These are phyloP conservation scores for Tribolium madens DNA, from an alignment of 1,140 invertebrate genomes.

Conservation along the genomic window DNA sequence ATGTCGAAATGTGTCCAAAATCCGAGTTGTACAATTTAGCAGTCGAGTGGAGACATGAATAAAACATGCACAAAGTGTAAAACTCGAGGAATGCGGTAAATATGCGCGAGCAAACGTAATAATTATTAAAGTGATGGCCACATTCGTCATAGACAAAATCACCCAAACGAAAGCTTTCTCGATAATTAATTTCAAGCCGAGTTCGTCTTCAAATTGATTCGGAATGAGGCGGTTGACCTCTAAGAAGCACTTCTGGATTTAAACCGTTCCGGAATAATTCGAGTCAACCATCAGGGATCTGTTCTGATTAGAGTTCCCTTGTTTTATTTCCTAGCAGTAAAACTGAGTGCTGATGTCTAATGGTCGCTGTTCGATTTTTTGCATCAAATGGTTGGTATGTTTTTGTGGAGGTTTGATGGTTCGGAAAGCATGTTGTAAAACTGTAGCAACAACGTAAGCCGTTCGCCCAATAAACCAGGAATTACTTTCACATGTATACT, in stretches of 20 bases:
- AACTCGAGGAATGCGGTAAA: conserved; percentile 8
- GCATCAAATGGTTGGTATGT: conserved; percentile 1
- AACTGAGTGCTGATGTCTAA: conserved; percentile 6
- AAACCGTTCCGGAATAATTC: background rate
- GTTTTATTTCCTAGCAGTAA: conserved; percentile 27
- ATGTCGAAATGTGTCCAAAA: background rate
- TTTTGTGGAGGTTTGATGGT: conserved; percentile 4
- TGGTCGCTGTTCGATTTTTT: conserved; percentile 14
- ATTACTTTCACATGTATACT: conserved; percentile 27
- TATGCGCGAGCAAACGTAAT: conserved; percentile 6
- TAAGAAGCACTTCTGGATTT: background rate
- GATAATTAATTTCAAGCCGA: conserved; percentile 4
- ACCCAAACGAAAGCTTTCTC: background rate
- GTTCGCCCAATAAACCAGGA: conserved; percentile 12
- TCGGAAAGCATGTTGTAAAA: conserved; percentile 16
- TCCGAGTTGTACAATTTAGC: conserved; percentile 27
- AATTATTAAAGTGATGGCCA: conserved; percentile 13
- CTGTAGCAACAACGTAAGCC: conserved; percentile 13
- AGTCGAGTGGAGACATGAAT: conserved; percentile 21
- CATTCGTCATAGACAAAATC: conserved; percentile 13
- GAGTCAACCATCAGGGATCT: conserved; percentile 3
- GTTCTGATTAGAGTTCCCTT: conserved; percentile 12
- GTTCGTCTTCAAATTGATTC: background rate
- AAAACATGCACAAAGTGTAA: conserved; percentile 41
- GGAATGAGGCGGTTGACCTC: conserved; percentile 4